These are phyloP conservation scores for Trachurus trachurus DNA, from an alignment of 2,797 vertebrate genomes.

Conservation along the genomic window DNA sequence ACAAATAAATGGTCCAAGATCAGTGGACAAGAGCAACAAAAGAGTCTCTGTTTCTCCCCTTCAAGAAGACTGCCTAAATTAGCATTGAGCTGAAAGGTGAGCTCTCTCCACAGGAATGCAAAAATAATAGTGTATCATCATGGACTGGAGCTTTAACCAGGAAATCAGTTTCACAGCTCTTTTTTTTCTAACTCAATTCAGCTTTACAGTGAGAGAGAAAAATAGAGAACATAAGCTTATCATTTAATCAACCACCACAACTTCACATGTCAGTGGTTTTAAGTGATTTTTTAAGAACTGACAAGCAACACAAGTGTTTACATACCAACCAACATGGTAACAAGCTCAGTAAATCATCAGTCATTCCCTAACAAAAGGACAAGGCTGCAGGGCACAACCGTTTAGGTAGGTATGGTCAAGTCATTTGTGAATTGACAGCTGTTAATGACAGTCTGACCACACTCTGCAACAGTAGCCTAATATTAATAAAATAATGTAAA, in stretches of 20 bases:
- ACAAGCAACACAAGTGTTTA: background rate
- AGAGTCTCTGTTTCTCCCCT: constrained; percentile 49
- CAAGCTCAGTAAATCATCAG: background rate
- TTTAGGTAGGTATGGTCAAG: background rate
- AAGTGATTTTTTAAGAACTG: background rate
- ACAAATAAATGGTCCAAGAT: constrained; percentile 53
- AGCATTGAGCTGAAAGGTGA: constrained; percentile 70
- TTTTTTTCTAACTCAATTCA: background rate
- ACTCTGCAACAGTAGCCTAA: no score
- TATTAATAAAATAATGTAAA: no score
- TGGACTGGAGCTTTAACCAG: constrained; percentile 26
- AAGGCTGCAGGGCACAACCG: background rate
- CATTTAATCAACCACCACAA: background rate
- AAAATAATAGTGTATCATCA: constrained; percentile 65
- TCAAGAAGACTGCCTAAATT: constrained; percentile 53
- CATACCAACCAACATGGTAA: background rate
- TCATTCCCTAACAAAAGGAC: background rate
- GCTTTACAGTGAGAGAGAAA: background rate
- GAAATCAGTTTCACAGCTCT: constrained; percentile 24
- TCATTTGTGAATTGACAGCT: background rate
- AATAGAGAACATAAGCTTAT: background rate
- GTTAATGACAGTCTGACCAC: no score
- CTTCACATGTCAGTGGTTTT: background rate
- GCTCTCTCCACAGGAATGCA: constrained; percentile 73
- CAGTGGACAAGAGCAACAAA: constrained; percentile 58